These are phyloP conservation scores for Urocyon cinereoargenteus DNA, from an alignment of 2,797 vertebrate genomes.

Conservation along the genomic window DNA sequence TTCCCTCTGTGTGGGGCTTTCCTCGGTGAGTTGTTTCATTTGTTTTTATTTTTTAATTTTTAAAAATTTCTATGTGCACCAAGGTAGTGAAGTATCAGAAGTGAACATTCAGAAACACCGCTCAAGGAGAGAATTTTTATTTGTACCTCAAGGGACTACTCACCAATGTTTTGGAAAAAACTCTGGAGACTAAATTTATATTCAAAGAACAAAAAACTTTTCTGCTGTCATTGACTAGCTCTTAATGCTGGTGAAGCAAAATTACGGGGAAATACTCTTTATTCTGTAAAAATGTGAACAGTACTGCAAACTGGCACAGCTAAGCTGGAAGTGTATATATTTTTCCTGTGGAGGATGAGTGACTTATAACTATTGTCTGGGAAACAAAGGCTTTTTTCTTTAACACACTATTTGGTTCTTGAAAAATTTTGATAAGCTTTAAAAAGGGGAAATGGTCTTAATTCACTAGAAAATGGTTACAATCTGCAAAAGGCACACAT, in stretches of 20 bases:
- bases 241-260: not conserved
- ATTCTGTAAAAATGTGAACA: not conserved
- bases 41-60: not conserved
- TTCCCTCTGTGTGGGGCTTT: slow-evolving; percentile 42
- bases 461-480: slow-evolving; percentile 38
- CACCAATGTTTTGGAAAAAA: slow-evolving; percentile 79
- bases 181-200: slow-evolving; percentile 57
- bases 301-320: not conserved
- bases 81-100: slow-evolving; percentile 40
- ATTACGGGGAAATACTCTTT: not conserved
- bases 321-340: not conserved
- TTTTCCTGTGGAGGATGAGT: not conserved
- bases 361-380: not conserved
- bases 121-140: slow-evolving; percentile 60
- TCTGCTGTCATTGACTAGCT: slow-evolving; percentile 46
- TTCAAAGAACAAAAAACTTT: slow-evolving; percentile 56
- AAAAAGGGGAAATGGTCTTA: slow-evolving; percentile 19
- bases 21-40: slow-evolving; percentile 2
- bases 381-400: slow-evolving; percentile 16
- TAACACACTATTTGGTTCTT: slow-evolving; percentile 23
- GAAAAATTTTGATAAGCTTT: slow-evolving; percentile 47
- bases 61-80: not conserved
- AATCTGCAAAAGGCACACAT: slow-evolving; percentile 29
- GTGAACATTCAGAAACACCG: slow-evolving; percentile 43
- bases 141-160: slow-evolving; percentile 61